Percentiles rank a stretch among this genome's conserved stretches.
phyloP scores from a whole-genome alignment of 2,888 invertebrate species.

The Aphidoletes aphidimyza region DNA sequence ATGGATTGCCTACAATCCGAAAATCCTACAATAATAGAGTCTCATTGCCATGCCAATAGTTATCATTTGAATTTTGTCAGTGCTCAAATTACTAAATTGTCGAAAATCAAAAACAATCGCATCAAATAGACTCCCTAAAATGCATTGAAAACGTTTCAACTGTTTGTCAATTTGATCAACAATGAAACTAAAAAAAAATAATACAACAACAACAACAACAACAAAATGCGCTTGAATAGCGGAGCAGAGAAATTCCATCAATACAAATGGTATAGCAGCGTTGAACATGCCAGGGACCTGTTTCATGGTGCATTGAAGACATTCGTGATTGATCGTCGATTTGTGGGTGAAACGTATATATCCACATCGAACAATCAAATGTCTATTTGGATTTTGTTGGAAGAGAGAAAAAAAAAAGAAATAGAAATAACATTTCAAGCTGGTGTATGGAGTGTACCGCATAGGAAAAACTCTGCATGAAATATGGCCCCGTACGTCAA shows the following conservation, averaged over 20 bases:
- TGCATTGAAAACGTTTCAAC: conserved; percentile 4
- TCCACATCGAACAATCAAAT: too few species aligned
- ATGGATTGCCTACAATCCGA: not conserved
- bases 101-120: conserved; percentile 25
- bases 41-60: not conserved
- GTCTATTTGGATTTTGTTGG: not conserved
- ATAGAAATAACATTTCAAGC: too few species aligned
- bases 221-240: not conserved
- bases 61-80: conserved; percentile 40
- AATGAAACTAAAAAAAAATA: not conserved
- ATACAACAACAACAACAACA: not conserved
- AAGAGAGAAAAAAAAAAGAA: too few species aligned
- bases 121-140: conserved; percentile 41
- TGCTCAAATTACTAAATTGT: conserved; percentile 30
- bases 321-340: not conserved
- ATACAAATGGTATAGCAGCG: not conserved
- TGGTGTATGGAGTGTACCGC: not conserved
- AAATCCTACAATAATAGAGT: conserved; percentile 2
- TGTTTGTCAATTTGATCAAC: not conserved
- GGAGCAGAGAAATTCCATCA: not conserved
- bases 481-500: not conserved
- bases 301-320: not conserved
- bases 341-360: not conserved
- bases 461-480: not conserved
- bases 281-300: not conserved